Evolutionary conservation across 2,797 vertebrate species (phyloP).

Genomic region (Gymnothorax javanicus): DNA sequence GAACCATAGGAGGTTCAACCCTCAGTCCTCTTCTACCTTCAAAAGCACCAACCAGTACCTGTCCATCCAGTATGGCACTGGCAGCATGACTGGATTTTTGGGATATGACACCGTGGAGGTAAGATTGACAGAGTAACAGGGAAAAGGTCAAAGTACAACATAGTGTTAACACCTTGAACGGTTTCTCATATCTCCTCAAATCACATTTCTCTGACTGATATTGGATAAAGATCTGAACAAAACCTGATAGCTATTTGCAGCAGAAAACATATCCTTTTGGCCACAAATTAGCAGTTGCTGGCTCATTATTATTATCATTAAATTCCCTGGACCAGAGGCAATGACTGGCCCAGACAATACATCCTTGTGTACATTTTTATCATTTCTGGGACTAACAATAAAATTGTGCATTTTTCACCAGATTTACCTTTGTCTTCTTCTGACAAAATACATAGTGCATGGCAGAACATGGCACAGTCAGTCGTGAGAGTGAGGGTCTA

Average conservation of each 20-base stretch:
- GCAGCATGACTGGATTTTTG: constrained; percentile 68
- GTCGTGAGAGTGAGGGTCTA: not conserved
- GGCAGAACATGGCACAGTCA: no score
- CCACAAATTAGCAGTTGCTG: no score
- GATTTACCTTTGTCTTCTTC: no score
- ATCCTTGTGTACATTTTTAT: no score
- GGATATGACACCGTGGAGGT: constrained; percentile 62
- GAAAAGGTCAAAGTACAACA: not conserved
- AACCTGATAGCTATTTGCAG: not conserved
- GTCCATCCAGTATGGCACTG: constrained; percentile 65
- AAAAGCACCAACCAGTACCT: constrained; percentile 28
- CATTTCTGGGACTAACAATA: no score
- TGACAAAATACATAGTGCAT: no score
- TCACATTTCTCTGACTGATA: not conserved
- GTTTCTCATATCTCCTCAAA: not conserved
- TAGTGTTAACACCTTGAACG: not conserved
- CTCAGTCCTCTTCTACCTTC: constrained; percentile 56
- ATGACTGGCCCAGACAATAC: no score
- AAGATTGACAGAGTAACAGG: not conserved
- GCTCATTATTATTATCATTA: no score
- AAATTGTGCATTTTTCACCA: no score
- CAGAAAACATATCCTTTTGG: not conserved
- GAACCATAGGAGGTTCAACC: constrained; percentile 61
- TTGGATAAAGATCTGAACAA: not conserved
- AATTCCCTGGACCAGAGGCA: no score